Percentiles rank a stretch among this genome's conserved stretches.
phyloP scores from a whole-genome alignment of 1,140 invertebrate species.

The Drosophila equinoxialis region DNA sequence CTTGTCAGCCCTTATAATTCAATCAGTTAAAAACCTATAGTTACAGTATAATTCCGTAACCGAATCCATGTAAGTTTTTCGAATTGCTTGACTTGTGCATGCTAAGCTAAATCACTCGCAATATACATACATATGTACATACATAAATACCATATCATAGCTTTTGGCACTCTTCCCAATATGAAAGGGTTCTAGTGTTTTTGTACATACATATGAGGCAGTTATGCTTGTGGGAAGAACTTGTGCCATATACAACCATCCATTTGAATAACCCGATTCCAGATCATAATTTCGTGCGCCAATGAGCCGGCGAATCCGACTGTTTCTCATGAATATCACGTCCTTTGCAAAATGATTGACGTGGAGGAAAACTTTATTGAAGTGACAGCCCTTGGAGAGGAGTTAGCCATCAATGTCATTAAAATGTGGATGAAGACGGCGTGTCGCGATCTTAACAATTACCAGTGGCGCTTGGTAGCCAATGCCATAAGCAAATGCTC shows the following conservation, averaged over 20 bases:
- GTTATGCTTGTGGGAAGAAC: slow-evolving; percentile 21
- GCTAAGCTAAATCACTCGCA: slow-evolving; percentile 71
- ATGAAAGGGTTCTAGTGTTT: slow-evolving; percentile 35
- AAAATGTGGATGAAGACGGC: slow-evolving; percentile 97
- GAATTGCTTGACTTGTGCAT: slow-evolving; percentile 81
- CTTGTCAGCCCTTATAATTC: slow-evolving; percentile 8
- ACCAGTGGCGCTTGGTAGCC: slow-evolving; percentile 97
- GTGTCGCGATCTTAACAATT: slow-evolving; percentile 93
- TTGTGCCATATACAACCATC: slow-evolving; percentile 30
- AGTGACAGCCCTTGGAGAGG: slow-evolving; percentile 94
- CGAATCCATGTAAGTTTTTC: slow-evolving; percentile 68
- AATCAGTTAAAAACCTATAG: background rate
- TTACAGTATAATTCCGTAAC: background rate
- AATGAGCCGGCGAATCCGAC: slow-evolving; percentile 93
- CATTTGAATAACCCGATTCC: slow-evolving; percentile 60
- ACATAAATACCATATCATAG: slow-evolving; percentile 4
- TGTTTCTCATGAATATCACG: slow-evolving; percentile 93
- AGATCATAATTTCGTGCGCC: slow-evolving; percentile 95
- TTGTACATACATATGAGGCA: slow-evolving; percentile 24
- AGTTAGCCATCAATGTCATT: slow-evolving; percentile 96
- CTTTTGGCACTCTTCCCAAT: slow-evolving; percentile 44
- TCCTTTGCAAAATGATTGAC: slow-evolving; percentile 95
- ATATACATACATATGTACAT: background rate
- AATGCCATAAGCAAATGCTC: slow-evolving; percentile 97
- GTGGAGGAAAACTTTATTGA: slow-evolving; percentile 96